These are phyloP conservation scores for Sebastes cheni DNA, from an alignment of 2,797 vertebrate genomes.

Conservation along the genomic window DNA sequence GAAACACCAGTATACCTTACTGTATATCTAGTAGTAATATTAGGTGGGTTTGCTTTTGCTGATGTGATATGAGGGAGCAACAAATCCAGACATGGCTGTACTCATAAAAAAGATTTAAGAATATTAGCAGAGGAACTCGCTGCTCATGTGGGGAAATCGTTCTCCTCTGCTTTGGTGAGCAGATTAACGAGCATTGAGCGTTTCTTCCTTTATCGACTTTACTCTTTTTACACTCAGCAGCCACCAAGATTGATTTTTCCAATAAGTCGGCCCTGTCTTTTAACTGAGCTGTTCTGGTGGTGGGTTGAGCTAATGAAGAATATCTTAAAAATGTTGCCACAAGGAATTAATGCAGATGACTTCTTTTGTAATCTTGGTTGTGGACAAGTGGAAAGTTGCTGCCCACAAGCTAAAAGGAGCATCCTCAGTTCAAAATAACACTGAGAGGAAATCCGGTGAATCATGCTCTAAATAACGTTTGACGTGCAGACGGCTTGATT, in stretches of 20 bases:
- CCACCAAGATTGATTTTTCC: slow-evolving; percentile 31
- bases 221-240: slow-evolving; percentile 9
- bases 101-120: not conserved
- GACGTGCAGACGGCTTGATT: slow-evolving; percentile 24
- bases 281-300: slow-evolving; percentile 17
- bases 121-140: not conserved
- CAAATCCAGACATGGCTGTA: not conserved
- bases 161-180: slow-evolving; percentile 18
- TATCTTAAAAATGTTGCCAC: not conserved
- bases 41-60: not conserved
- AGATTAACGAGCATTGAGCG: slow-evolving; percentile 35
- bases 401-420: not conserved
- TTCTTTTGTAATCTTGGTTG: not conserved
- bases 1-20: not conserved
- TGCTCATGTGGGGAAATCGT: not conserved
- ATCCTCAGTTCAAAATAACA: not conserved
- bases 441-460: not conserved
- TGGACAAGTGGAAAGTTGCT: not conserved
- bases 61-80: slow-evolving; percentile 9
- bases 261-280: slow-evolving; percentile 28
- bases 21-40: not conserved
- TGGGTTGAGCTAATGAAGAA: slow-evolving; percentile 1
- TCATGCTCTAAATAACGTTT: slow-evolving; percentile 12
- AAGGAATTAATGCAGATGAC: not conserved
- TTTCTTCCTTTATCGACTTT: slow-evolving; percentile 34